Evolutionary conservation across 1,140 invertebrate genomes (phyloP).

Genomic region (Brachionus plicatilis): DNA sequence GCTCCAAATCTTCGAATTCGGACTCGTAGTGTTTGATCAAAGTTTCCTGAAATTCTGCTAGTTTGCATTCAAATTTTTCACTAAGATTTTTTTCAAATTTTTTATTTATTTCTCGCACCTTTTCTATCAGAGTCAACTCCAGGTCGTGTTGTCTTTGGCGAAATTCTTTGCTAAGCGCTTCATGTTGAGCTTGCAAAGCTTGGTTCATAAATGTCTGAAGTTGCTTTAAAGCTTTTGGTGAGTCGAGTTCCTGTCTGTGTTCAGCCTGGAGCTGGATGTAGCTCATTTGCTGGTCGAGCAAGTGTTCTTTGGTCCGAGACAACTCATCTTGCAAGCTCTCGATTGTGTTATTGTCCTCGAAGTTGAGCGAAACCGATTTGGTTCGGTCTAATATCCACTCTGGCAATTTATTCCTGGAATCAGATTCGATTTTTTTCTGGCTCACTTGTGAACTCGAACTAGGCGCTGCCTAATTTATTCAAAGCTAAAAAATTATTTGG

Average conservation of each 20-base stretch:
- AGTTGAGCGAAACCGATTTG: neutral
- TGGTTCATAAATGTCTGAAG: neutral
- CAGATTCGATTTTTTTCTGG: neutral
- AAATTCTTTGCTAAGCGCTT: neutral
- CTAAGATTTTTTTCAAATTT: neutral
- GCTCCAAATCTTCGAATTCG: constrained; percentile 15
- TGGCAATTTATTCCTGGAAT: neutral
- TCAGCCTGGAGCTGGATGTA: constrained; percentile 7
- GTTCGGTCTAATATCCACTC: neutral
- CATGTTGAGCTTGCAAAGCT: neutral
- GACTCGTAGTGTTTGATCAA: constrained; percentile 29
- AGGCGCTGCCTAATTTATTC: neutral
- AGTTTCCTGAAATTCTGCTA: constrained; percentile 18
- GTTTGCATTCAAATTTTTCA: constrained; percentile 11
- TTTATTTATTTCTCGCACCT: neutral
- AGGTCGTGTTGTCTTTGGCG: neutral
- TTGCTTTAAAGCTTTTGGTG: neutral
- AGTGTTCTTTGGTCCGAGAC: neutral
- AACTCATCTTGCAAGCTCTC: neutral
- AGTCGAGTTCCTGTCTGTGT: neutral
- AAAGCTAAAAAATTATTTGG: neutral
- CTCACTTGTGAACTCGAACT: neutral
- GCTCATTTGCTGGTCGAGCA: constrained; percentile 3
- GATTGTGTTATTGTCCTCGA: neutral
- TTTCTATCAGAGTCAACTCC: neutral